Conservation (phyloP, 2,797 vertebrate species). For the Nasua narica region DNA sequence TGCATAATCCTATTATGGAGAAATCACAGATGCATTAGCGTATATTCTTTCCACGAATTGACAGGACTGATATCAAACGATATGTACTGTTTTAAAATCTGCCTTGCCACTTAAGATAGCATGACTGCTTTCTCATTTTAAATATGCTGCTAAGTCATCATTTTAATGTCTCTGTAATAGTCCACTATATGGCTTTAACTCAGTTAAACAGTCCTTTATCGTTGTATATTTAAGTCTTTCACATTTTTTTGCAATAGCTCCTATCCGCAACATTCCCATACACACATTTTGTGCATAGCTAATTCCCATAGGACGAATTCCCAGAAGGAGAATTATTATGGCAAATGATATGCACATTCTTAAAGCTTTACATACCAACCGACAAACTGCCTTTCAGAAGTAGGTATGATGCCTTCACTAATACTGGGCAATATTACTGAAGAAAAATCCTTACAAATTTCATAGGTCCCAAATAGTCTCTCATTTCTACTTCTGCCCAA, state of each 20-base stretch:
- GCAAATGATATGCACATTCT: conserved; percentile 53
- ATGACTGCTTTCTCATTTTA: conserved; percentile 27
- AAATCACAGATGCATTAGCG: neutral
- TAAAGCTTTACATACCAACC: conserved; percentile 40
- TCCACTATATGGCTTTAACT: conserved; percentile 28
- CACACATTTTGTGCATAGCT: conserved; percentile 46
- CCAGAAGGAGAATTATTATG: conserved; percentile 58
- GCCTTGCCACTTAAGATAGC: conserved; percentile 6
- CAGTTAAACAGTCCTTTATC: conserved; percentile 41
- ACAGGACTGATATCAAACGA: neutral
- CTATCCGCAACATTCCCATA: conserved; percentile 58
- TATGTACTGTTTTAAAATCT: neutral
- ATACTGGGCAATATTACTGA: neutral
- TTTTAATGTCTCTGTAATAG: conserved; percentile 42
- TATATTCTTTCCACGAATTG: conserved; percentile 20
- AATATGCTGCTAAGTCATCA: conserved; percentile 4
- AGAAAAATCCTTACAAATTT: neutral
- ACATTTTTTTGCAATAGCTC: conserved; percentile 18
- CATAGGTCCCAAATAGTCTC: neutral
- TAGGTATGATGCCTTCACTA: neutral
- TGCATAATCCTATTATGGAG: neutral
- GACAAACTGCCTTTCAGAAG: conserved; percentile 36
- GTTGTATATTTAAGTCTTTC: conserved; percentile 42
- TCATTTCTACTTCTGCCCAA: conserved; percentile 35
- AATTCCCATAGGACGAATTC: conserved; percentile 64